Evolutionary conservation across 2,113 vertebrate genomes (phyloP), one percentile per base, ranked within the genome.

Genomic region (Nibea albiflora): DNA sequence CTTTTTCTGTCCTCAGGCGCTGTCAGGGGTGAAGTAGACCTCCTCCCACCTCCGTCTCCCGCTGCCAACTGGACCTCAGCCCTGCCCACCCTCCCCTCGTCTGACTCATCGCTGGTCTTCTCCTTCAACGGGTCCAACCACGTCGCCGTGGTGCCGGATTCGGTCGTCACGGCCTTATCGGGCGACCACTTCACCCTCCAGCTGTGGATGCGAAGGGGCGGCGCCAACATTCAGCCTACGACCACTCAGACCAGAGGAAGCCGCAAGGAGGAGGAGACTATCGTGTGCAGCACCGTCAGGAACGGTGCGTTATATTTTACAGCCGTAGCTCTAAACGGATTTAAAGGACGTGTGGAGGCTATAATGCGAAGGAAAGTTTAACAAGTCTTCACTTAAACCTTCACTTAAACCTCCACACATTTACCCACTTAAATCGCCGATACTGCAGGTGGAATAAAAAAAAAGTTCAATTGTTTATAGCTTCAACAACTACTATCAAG

Each of bases 51-150:
- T 86, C 97, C 97, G 0, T 96, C 96, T 24, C 97, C 97, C 20
- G 94, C 87, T 0, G 96, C 96, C 19, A 99, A 99, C 93, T 99
- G 98, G 98, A 99, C 98, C 0, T 95, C 97, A 0, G 95, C 95
- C 1, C 95, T 99, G 76, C 98, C 97, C 0, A 97, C 98, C 14
- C 97, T 99, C 57, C 98, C 98, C 70, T 99, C 97, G 80, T 98
- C 98, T 67, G 98, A 98, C 91, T 98, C 97, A 83, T 98, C 98
- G 76, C 96, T 98, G 35, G 98, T 99, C 83, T 99, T 98, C 89
- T 99, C 97, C 94, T 99, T 99, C 89, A 99, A 99, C 0, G 98
- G 97, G 72, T 98, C 95, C 54, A 92, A 95, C 83, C 98, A 98
- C n/a, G 96, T 97, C 0, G 97, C 97, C 64, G 95, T 93, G 81